These are phyloP conservation scores for Darevskia mixta DNA, from an alignment of 2,797 vertebrate genomes.

Conservation along the genomic window DNA sequence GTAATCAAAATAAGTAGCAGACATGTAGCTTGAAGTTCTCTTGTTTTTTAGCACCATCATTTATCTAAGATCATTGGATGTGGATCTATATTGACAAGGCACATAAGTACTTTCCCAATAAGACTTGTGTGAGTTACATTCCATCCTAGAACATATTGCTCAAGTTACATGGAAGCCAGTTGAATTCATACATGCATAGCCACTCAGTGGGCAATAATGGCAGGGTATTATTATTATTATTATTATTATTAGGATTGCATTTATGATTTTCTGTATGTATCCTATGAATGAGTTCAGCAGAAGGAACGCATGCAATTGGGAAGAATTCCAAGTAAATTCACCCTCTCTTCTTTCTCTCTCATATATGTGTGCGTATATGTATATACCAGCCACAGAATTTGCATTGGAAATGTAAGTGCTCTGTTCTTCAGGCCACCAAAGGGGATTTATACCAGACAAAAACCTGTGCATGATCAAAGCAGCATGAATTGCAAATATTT, in stretches of 20 bases:
- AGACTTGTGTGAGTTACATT: background rate
- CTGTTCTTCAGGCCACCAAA: background rate
- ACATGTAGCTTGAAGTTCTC: background rate
- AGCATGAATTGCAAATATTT: conserved; percentile 27
- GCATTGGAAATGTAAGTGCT: conserved; percentile 3
- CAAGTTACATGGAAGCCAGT: background rate
- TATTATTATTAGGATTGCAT: background rate
- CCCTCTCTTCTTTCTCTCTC: background rate
- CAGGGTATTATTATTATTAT: background rate
- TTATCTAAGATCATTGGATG: background rate
- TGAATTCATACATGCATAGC: background rate
- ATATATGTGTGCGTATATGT: background rate
- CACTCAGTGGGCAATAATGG: background rate
- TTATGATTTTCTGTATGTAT: conserved; percentile 33
- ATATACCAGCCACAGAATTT: conserved; percentile 33
- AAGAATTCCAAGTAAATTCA: background rate
- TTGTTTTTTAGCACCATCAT: background rate
- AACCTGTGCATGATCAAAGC: background rate
- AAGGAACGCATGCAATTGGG: background rate
- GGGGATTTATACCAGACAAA: background rate
- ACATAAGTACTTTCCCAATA: background rate
- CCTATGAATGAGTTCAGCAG: conserved; percentile 1
- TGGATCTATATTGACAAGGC: background rate
- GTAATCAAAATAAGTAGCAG: background rate
- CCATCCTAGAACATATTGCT: background rate